phyloP scores from a whole-genome alignment of 2,113 vertebrate species.

The Tupaia tana region DNA sequence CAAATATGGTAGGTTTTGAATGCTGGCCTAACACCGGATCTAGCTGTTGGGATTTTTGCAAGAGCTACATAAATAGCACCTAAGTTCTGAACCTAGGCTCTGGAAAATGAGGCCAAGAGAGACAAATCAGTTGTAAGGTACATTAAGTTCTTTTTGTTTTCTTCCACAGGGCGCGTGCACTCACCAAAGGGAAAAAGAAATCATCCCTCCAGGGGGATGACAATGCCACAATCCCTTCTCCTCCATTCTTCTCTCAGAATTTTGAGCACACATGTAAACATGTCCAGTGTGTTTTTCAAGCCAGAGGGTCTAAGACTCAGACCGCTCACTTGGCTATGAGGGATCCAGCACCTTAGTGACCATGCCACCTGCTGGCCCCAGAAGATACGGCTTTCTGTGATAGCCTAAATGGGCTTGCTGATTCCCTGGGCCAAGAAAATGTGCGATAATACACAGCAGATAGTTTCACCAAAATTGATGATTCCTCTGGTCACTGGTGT shows the following conservation, averaged over 20 bases:
- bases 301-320: too few species aligned
- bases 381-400: not conserved
- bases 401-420: not conserved
- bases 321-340: too few species aligned
- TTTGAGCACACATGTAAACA: too few species aligned
- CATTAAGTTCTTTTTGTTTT: too few species aligned
- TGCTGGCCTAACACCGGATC: not conserved
- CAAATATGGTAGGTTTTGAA: not conserved
- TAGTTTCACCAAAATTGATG: not conserved
- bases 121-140: too few species aligned
- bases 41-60: not conserved
- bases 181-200: too few species aligned
- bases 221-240: too few species aligned
- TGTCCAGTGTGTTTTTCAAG: too few species aligned
- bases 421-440: not conserved
- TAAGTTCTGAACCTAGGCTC: conserved; percentile 5
- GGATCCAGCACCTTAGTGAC: too few species aligned
- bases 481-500: not conserved
- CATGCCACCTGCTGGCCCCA: not conserved
- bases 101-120: conserved; percentile 24
- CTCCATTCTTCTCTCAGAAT: too few species aligned
- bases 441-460: not conserved
- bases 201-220: too few species aligned
- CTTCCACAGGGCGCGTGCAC: too few species aligned
- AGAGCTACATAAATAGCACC: not conserved